Evolutionary conservation across 2,888 invertebrate species (phyloP).

Genomic region (Petrolisthes manimaculis): DNA sequence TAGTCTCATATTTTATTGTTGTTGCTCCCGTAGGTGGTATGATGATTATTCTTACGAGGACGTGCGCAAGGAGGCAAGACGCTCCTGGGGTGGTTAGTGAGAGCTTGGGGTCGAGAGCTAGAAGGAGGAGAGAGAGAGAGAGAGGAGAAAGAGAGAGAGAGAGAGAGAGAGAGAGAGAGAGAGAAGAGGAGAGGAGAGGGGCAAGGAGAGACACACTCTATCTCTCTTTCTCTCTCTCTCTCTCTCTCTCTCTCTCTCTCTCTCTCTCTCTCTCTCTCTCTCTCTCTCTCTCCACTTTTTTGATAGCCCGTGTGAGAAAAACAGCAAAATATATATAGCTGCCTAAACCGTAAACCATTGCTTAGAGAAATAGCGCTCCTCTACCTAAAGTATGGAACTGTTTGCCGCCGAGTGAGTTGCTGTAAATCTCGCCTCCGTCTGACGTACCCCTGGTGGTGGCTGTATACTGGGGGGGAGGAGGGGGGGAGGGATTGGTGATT

Average conservation of each 20-base stretch:
- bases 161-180: neutral
- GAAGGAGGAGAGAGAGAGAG: neutral
- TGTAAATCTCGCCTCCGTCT: neutral
- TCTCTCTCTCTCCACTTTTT: neutral
- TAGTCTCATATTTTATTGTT: constrained; percentile 45
- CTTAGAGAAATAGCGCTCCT: no score
- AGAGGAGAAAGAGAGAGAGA: neutral
- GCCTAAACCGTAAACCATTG: no score
- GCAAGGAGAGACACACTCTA: neutral
- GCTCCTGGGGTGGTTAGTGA: neutral
- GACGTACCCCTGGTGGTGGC: neutral
- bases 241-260: neutral
- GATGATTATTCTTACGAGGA: constrained; percentile 24
- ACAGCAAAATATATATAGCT: no score
- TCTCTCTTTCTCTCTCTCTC: neutral
- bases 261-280: neutral
- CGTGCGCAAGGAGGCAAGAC: neutral
- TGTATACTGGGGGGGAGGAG: neutral
- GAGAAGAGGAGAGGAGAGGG: neutral
- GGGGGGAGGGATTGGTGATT: neutral
- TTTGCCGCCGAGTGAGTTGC: neutral
- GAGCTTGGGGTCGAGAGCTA: neutral
- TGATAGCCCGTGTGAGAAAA: no score
- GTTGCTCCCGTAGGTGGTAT: constrained; percentile 36
- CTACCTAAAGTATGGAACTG: constrained; percentile 12